Evolutionary conservation across 2,888 invertebrate genomes (phyloP), one percentile per base, ranked within the genome.

Genomic region (Caenorhabditis plicata): DNA sequence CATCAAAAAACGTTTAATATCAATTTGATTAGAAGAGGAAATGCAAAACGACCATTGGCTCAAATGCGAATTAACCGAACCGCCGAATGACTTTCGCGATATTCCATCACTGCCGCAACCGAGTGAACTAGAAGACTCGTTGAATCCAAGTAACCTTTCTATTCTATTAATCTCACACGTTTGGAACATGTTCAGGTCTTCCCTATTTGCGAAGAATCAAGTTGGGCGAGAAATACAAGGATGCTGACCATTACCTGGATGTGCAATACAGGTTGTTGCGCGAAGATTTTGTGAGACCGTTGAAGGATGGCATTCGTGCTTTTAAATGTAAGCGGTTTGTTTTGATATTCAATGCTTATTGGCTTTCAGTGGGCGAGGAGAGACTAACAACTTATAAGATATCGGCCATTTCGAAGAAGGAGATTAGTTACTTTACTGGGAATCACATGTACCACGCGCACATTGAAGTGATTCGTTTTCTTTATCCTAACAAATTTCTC

Each of bases 241-340:
- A 84, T 74, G 84, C 88, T 1, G 85, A 87, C 39, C 87, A 90
- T 74, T 92, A 92, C 78, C 83, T 92, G 22, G 88, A 89, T 71
- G 83, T 88, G n/a, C 90, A 90, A 69, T 90, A 89, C 76, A 85
- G 88, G 31, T 83, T 91, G 29, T 79, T 91, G 42, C 83, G 89
- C 27, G 90, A 91, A 83, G 91, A 92, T 81, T 90, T 89, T 77
- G 85, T 89, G 27, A 84, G 85, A 17, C 89, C 91, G 0, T 80
- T 92, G 22, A 83, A 89, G 29, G 85, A 87, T 74, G 89, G 88
- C 57, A 85, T 89, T 1, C 17, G 23, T 8, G 20, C 53, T 11
- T 66, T 66, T n/a, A n/a, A n/a, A n/a, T n/a, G n/a, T n/a, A n/a
- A n/a, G n/a, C n/a, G n/a, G n/a, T n/a, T n/a, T n/a, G n/a, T n/a